Conservation (phyloP, 2,888 invertebrate species). For the Drosophila anomalata region DNA sequence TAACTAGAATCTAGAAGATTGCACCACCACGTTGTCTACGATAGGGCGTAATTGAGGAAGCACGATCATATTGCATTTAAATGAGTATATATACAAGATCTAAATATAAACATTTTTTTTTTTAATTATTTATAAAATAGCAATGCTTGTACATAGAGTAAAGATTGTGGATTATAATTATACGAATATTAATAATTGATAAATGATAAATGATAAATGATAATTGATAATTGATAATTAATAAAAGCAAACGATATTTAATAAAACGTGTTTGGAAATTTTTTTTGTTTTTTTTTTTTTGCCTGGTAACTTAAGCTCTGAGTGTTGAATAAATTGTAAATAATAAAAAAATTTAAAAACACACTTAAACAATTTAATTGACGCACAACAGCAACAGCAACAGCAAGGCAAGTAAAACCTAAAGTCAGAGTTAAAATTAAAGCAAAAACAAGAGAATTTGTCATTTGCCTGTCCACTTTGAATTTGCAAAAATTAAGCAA, state of each 20-base stretch:
- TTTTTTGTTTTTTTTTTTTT: conserved; percentile 53
- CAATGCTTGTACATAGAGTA: conserved; percentile 70
- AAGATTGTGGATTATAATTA: conserved; percentile 33
- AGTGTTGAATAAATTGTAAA: conserved; percentile 71
- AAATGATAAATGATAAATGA: conserved; percentile 34
- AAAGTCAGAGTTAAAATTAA: not conserved
- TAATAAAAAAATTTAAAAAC: conserved; percentile 38
- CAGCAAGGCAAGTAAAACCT: not conserved
- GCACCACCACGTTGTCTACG: conserved; percentile 54
- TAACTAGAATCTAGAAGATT: conserved; percentile 58
- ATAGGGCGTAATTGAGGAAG: conserved; percentile 33
- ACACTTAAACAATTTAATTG: conserved; percentile 64
- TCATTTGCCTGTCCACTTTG: not conserved
- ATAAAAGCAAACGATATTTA: conserved; percentile 43
- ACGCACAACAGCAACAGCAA: conserved; percentile 49
- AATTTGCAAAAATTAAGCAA: conserved; percentile 1
- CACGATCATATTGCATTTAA: conserved; percentile 1
- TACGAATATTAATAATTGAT: conserved; percentile 23
- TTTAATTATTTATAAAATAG: conserved; percentile 67
- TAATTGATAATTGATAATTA: conserved; percentile 12
- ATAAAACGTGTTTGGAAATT: conserved; percentile 47
- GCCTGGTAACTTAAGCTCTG: conserved; percentile 64
- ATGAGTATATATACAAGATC: conserved; percentile 22
- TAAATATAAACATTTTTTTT: conserved; percentile 32
- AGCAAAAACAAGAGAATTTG: not conserved